Base-by-base conservation (phyloP, 2,888 invertebrate species). In the Empis stercorea region DNA sequence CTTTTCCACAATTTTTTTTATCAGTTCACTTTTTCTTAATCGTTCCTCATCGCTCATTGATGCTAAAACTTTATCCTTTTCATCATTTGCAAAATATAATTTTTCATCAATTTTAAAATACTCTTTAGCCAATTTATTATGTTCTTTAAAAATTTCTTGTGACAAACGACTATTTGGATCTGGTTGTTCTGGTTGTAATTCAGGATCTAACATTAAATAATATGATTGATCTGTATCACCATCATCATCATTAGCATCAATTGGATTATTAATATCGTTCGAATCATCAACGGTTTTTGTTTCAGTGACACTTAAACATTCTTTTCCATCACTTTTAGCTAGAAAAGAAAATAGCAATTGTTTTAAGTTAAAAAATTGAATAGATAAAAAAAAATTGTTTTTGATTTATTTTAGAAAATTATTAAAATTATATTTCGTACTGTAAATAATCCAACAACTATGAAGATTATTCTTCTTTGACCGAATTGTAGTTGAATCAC, bases 71-170 rank as follows among this genome's bases (percentile, higher is more conserved):
- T 84, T 81, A 54, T 82, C 79, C 69, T 83, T 87, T 58, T 85
- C 80, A 61, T 86, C 84, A 52, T 81, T 79, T 48, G 88, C 73
- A 59, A 86, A 80, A 34, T 86, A 85, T 51, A 91, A 74, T 70
- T 92, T 87, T 34, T 88, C 87, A 71, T 89, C 87, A 56, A 88
- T 85, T 69, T 84, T 84, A 48, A 92, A 76, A 71, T 88, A 92
- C 68, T 93, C 87, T 66, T 88, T 81, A 48, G 89, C 89, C 55
- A 92, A 70, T 70, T 87, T 76, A 62, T 86, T 87, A 64, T 94
- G 93, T 59, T 92, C 87, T 55, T 91, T 81, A 63, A 86, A 94
- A 59, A 94, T 85, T 54, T 82, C 75, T 65, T 86, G 78, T 45
- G 93, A 94, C 65, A 85, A 80, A 15, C 81, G 78, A 60, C 79